Evolutionary conservation across 2,888 invertebrate genomes (phyloP).

Genomic region (Pyrrhosoma nymphula): DNA sequence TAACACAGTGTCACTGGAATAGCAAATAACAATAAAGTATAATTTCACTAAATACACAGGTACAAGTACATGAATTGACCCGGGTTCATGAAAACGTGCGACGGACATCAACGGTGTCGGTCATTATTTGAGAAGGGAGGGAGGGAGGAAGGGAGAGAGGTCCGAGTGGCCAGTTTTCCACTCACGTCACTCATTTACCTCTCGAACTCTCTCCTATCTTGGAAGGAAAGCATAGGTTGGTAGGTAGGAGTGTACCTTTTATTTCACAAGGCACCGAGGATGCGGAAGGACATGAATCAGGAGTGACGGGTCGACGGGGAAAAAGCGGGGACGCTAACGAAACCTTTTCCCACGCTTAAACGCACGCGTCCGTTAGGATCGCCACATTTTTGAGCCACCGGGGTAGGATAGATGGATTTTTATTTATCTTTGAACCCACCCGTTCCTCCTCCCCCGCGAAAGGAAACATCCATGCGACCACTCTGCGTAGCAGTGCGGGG

Average conservation of each 20-base stretch:
- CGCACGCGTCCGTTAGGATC: conserved; percentile 35
- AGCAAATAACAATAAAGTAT: no score
- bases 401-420: not conserved
- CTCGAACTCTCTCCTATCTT: not conserved
- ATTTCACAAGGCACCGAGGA: conserved; percentile 15
- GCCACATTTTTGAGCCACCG: conserved; percentile 28
- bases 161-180: not conserved
- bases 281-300: conserved; percentile 36
- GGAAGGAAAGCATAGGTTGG: no score
- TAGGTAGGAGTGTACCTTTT: not conserved
- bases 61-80: not conserved
- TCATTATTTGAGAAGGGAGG: not conserved
- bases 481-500: not conserved
- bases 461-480: not conserved
- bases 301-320: conserved; percentile 4
- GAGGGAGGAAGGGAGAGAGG: not conserved
- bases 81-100: conserved; percentile 35
- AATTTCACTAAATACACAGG: not conserved
- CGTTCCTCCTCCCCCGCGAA: not conserved
- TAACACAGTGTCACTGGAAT: no score
- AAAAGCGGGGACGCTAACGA: conserved; percentile 4
- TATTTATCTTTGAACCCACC: not conserved
- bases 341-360: conserved; percentile 36
- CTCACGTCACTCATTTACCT: conserved; percentile 16
- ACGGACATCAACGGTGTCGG: conserved; percentile 3